A percentile compares a stretch with the other conserved stretches of the same genome.
These are phyloP conservation scores for Eilema griseolum DNA, from an alignment of 2,888 invertebrate genomes.

Conservation along the genomic window DNA sequence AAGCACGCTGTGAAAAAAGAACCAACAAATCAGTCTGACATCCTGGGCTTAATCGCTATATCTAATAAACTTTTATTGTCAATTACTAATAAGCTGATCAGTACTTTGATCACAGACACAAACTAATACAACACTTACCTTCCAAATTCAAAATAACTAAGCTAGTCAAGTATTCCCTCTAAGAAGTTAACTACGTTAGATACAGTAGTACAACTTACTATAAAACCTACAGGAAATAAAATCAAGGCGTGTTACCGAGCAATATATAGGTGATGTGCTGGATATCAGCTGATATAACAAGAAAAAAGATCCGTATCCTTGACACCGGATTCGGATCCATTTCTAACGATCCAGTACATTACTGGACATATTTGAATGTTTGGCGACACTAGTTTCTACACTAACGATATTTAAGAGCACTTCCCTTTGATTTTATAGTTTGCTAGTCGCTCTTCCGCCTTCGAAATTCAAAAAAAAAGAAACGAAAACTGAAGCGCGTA, in stretches of 20 bases:
- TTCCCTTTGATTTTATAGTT: no score
- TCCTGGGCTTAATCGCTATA: not conserved
- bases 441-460: not conserved
- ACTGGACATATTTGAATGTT: no score
- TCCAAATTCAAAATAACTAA: not conserved
- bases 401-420: not conserved
- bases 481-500: not conserved
- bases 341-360: no score
- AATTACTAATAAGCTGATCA: constrained; percentile 1
- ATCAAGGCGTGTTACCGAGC: not conserved
- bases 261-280: not conserved
- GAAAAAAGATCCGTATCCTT: no score
- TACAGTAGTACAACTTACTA: not conserved
- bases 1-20: not conserved
- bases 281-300: no score
- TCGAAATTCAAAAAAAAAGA: not conserved
- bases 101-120: not conserved
- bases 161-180: not conserved
- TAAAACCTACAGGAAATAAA: not conserved
- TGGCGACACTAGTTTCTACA: not conserved
- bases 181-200: not conserved
- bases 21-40: not conserved
- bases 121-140: not conserved
- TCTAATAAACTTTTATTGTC: not conserved
- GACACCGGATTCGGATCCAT: no score